Conservation (phyloP, 2,113 vertebrate species). For the Plecotus auritus region DNA sequence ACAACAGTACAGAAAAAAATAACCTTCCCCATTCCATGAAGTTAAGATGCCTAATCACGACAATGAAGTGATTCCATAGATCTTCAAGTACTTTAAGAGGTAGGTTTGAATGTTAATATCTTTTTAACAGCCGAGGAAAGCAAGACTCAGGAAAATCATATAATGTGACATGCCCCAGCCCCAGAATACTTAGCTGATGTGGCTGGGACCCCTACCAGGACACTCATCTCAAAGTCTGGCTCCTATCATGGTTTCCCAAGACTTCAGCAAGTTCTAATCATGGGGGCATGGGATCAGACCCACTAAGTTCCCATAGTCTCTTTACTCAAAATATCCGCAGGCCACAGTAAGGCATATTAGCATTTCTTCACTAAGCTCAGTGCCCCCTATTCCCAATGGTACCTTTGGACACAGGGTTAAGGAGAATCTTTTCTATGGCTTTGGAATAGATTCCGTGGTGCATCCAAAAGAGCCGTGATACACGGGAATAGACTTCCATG, state of each 20-base stretch:
- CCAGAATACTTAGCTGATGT: not conserved
- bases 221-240: not conserved
- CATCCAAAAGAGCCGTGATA: not conserved
- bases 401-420: not conserved
- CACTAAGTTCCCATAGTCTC: not conserved
- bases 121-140: not conserved
- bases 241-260: not conserved
- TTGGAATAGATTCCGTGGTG: not conserved
- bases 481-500: not conserved
- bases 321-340: not conserved
- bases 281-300: not conserved
- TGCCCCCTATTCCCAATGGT: not conserved
- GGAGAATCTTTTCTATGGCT: not conserved
- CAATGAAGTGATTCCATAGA: not conserved
- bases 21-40: not conserved
- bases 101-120: not conserved
- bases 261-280: not conserved
- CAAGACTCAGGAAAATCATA: not conserved
- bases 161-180: not conserved
- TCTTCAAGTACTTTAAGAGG: not conserved
- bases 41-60: not conserved
- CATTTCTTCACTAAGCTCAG: not conserved
- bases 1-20: not conserved
- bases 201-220: accelerated
- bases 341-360: not conserved